Base-by-base conservation (phyloP, 2,888 invertebrate genomes). In the Slavum lentiscoides region DNA sequence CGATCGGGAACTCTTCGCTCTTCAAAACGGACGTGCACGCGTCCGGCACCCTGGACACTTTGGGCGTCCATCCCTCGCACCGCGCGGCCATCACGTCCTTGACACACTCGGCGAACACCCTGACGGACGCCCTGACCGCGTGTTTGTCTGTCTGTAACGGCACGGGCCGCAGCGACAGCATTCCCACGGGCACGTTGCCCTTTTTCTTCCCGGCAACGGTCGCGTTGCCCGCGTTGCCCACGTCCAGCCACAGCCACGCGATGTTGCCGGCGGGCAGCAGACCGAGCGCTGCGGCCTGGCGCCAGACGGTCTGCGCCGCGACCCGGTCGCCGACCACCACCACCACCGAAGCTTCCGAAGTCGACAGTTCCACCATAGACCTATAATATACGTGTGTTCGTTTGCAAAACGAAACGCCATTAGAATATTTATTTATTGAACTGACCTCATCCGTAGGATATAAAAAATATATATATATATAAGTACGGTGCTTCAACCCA, bases 221-320 rank as follows among this genome's bases (percentile, higher is more conserved):
- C 11, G n/a, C n/a, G 30, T 61, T 77, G 30, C n/a, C 53, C 17
- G 6, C 19, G 61, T 21, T 30, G 21, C 70, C 77, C 8, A 55
- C 58, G 69, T 77, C 77, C 55, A 77, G 70, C 77, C 77, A 77
- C 61, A 77, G 53, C 77, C 77, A 77, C 17, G 77, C 77, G 13
- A 77, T 17, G 62, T 77, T 77, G 30, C 77, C 70, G 55, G 77
- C n/a, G 6, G 77, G 77, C 6, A 77, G 55, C 21, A 77, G 53
- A 21, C 77, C 77, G 23, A 77, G 21, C 11, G 69, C 37, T 17
- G 77, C 69, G 39, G 77, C 77, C 23, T 77, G 77, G 13, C 77
- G 77, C 77, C 77, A 77, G 17, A 77, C 77, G 0, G 62, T 70
- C 23, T 77, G 77, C 55, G 77, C 77, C 4, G 39, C 53, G 15